Base-by-base conservation (phyloP, 2,888 invertebrate genomes). In the Carcina quercana region DNA sequence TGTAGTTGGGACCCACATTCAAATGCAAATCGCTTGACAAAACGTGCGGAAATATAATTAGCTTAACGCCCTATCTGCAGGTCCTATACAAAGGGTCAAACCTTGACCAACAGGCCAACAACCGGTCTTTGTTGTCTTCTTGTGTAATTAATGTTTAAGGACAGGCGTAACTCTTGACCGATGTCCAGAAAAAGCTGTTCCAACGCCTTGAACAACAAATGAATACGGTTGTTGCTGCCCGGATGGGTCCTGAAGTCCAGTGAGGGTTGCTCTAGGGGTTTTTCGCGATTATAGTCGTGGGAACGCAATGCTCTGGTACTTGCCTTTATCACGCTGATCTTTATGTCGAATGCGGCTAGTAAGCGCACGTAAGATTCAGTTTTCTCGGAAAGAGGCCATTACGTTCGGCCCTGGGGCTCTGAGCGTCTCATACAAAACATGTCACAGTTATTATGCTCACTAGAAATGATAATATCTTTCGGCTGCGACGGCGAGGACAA, bases 1-100 rank as follows among this genome's bases (percentile, higher is more conserved):
- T 80, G 72, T 79, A 59, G 53, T 52, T 40, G 47, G 46, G 52
- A 54, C 66, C 65, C 58, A 64, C 54, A 76, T 80, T 80, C 79
- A 60, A 67, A 80, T 82, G 79, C 78, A 79, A 80, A 82, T 76
- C 43, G 50, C 40, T 43, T 56, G 63, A 72, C 82, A 72, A 75
- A 76, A 79, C 78, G 82, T 80, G 83, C 73, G 71, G 76, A 79
- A 75, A 76, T 71, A 83, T 83, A 84, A 84, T 84, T 83, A 82
- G 80, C 74, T 75, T 70, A 70, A 46, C 50, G 48, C 46, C 28
- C 50, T 24, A 24, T 11, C 24, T n/a, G 47, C 52, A 52, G 55
- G 48, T 24, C 11, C 49, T n/a, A n/a, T n/a, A n/a, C 51, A 50
- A 46, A 51, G 37, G 73, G 73, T 68, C 66, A 50, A 55, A 62